A percentile compares a stretch with the other conserved stretches of the same genome.
These are phyloP conservation scores for Melanotaenia nigrans DNA, from an alignment of 2,797 vertebrate genomes.

Conservation along the genomic window DNA sequence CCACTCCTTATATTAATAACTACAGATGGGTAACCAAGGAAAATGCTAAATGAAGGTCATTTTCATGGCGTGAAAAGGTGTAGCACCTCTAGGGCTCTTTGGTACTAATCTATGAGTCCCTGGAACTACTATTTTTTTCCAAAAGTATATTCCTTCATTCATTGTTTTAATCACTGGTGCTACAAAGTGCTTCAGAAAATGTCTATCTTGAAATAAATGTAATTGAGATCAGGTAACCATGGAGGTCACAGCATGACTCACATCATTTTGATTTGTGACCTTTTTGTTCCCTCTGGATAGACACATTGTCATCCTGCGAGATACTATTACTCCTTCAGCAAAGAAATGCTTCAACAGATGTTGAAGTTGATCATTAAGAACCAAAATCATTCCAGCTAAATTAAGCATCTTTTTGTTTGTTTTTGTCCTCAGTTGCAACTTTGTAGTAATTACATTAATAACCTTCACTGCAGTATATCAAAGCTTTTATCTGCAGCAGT, in stretches of 20 bases:
- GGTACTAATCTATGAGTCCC: not conserved
- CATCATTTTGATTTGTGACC: not conserved
- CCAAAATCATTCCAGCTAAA: no score
- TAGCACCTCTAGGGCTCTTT: not conserved
- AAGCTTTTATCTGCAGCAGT: not conserved
- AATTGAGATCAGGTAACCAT: not conserved
- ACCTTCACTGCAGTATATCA: not conserved
- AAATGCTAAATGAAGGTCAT: not conserved
- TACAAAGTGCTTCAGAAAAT: not conserved
- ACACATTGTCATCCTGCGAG: not conserved
- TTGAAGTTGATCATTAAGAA: not conserved
- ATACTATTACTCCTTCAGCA: no score
- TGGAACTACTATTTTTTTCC: not conserved
- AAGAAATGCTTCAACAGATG: not conserved
- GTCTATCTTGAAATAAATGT: not conserved
- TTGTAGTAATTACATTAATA: not conserved
- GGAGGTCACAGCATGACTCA: not conserved
- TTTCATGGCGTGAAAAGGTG: not conserved
- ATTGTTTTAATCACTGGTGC: not conserved
- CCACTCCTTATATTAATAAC: not conserved
- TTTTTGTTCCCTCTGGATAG: not conserved
- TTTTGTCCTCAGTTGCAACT: not conserved
- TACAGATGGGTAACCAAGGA: not conserved
- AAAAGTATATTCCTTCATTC: not conserved
- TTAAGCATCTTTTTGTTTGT: no score